A percentile compares a stretch with the other conserved stretches of the same genome.
Evolutionary conservation across 2,888 invertebrate genomes (phyloP).

Genomic region (Myathropa florea): DNA sequence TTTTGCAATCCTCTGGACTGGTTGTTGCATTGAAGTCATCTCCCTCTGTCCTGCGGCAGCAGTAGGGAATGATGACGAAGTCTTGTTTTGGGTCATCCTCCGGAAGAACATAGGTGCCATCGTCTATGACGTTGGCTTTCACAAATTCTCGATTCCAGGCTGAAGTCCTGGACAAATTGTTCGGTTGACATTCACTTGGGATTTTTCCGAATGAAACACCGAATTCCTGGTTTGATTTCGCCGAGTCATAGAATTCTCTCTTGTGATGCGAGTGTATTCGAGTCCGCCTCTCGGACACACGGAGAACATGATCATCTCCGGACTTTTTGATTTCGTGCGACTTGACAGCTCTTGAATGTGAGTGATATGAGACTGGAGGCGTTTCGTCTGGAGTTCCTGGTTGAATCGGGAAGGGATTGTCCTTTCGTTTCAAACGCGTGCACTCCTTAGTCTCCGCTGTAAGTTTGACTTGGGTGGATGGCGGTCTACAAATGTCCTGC

Average conservation of each 20-base stretch:
- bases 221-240: background rate
- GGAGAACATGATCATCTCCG: background rate
- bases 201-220: background rate
- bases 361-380: background rate
- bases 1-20: background rate
- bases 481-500: no score
- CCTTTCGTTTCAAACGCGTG: no score
- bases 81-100: background rate
- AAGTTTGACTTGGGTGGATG: no score
- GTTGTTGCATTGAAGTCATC: background rate
- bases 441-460: no score
- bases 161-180: background rate
- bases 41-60: background rate
- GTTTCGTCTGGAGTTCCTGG: background rate
- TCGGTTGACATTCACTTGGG: background rate
- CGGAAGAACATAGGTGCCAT: background rate
- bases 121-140: background rate
- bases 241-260: background rate
- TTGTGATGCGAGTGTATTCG: background rate
- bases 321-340: background rate
- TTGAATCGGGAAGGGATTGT: no score
- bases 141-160: background rate
- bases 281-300: background rate
- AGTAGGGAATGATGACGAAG: background rate
- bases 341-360: background rate